A percentile compares a stretch with the other conserved stretches of the same genome.
phyloP scores from a whole-genome alignment of 2,797 vertebrate genomes.

The Selene dorsalis region DNA sequence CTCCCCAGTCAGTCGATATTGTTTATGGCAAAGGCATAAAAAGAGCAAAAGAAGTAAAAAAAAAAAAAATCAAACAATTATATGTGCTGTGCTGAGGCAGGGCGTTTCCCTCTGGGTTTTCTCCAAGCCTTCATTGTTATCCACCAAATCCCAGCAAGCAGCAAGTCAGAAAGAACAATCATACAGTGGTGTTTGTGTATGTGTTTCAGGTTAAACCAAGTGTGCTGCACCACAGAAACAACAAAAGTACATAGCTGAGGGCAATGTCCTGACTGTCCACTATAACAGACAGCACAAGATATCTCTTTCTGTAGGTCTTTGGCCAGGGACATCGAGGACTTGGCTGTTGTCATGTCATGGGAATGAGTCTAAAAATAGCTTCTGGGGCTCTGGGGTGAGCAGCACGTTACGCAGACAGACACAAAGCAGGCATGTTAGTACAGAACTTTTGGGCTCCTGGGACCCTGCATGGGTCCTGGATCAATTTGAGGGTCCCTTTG shows the following conservation, averaged over 20 bases:
- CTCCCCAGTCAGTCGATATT: not conserved
- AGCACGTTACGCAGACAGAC: constrained; percentile 52
- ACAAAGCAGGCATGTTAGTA: constrained; percentile 62
- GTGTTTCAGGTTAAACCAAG: constrained; percentile 46
- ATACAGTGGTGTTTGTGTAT: constrained; percentile 18
- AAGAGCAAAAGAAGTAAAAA: not conserved
- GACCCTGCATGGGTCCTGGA: constrained; percentile 46
- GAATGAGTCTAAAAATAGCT: constrained; percentile 77
- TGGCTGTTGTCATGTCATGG: constrained; percentile 66
- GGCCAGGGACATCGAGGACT: constrained; percentile 61
- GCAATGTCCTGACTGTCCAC: constrained; percentile 48
- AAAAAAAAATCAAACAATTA: not conserved
- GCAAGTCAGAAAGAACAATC: constrained; percentile 44
- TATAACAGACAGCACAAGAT: constrained; percentile 59
- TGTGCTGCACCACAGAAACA: constrained; percentile 34
- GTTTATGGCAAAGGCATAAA: constrained; percentile 13
- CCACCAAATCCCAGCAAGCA: constrained; percentile 38
- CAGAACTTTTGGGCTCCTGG: constrained; percentile 51
- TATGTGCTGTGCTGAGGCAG: constrained; percentile 11
- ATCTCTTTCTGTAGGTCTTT: constrained; percentile 41
- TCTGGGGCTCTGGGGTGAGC: constrained; percentile 62
- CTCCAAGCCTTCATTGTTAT: constrained; percentile 26
- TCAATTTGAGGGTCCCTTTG: constrained; percentile 67
- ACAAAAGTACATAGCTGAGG: constrained; percentile 48
- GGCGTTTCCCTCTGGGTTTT: constrained; percentile 17